phyloP scores from a whole-genome alignment of 1,140 invertebrate species.

The Hyles vespertilio region DNA sequence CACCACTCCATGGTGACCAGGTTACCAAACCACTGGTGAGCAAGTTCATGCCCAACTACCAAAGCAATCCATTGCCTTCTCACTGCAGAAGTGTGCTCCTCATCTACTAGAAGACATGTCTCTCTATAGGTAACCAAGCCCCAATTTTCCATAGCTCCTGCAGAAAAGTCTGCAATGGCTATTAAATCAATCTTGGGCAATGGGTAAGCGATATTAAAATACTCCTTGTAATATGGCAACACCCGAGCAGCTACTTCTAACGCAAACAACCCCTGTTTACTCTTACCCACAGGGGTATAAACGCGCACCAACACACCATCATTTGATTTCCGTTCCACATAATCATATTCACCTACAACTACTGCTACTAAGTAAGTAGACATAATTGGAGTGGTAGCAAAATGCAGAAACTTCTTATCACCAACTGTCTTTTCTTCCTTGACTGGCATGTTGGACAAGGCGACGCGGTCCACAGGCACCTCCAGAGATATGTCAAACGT shows the following conservation, averaged over 20 bases:
- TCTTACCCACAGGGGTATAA: conserved; percentile 94
- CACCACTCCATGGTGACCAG: conserved; percentile 95
- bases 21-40: conserved; percentile 93
- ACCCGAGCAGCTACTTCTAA: conserved; percentile 90
- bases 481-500: conserved; percentile 94
- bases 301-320: conserved; percentile 92
- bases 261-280: conserved; percentile 94
- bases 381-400: conserved; percentile 95
- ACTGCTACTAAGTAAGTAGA: conserved; percentile 96
- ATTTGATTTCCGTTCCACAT: conserved; percentile 86
- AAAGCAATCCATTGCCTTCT: conserved; percentile 92
- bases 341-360: conserved; percentile 96
- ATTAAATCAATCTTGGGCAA: conserved; percentile 97
- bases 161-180: conserved; percentile 94
- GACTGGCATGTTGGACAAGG: conserved; percentile 96
- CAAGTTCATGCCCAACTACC: conserved; percentile 91
- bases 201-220: conserved; percentile 96
- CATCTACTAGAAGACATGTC: conserved; percentile 89
- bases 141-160: conserved; percentile 98
- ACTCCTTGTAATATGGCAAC: conserved; percentile 94
- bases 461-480: conserved; percentile 86
- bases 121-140: conserved; percentile 85
- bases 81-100: conserved; percentile 87
- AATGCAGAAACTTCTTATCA: conserved; percentile 80
- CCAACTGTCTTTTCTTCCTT: conserved; percentile 74